Evolutionary conservation across 2,888 invertebrate species (phyloP).

Genomic region (Drosophila phalerata): DNA sequence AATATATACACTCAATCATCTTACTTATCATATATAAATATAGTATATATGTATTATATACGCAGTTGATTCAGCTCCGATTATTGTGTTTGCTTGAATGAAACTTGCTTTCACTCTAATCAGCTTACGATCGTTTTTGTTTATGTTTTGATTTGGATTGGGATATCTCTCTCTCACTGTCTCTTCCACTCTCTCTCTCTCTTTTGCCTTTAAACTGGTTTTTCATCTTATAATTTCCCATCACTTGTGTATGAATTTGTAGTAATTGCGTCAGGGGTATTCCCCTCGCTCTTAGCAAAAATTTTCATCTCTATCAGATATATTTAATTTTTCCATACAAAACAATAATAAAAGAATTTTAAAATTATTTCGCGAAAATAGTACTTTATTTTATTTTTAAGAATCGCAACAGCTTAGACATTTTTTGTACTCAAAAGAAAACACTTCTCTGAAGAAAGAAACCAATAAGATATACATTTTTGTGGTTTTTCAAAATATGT

Average conservation of each 20-base stretch:
- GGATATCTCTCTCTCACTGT: not conserved
- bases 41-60: not conserved
- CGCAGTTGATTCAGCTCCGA: not conserved
- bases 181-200: not conserved
- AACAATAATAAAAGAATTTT: too few species aligned
- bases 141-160: slow-evolving; percentile 44
- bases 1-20: not conserved
- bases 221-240: slow-evolving; percentile 4
- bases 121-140: slow-evolving; percentile 30
- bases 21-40: not conserved
- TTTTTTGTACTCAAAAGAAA: too few species aligned
- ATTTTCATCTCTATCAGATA: not conserved
- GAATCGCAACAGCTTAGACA: too few species aligned
- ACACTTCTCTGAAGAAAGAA: too few species aligned
- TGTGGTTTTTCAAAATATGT: not conserved
- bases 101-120: slow-evolving; percentile 32
- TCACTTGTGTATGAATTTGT: slow-evolving; percentile 11
- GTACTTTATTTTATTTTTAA: too few species aligned
- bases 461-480: too few species aligned
- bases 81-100: slow-evolving; percentile 14
- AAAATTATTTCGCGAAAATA: too few species aligned
- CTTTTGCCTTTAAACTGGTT: slow-evolving; percentile 22
- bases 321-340: too few species aligned
- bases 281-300: not conserved
- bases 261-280: slow-evolving; percentile 11